Evolutionary conservation across 2,888 invertebrate genomes (phyloP).

Genomic region (Invenusta paracnida): DNA sequence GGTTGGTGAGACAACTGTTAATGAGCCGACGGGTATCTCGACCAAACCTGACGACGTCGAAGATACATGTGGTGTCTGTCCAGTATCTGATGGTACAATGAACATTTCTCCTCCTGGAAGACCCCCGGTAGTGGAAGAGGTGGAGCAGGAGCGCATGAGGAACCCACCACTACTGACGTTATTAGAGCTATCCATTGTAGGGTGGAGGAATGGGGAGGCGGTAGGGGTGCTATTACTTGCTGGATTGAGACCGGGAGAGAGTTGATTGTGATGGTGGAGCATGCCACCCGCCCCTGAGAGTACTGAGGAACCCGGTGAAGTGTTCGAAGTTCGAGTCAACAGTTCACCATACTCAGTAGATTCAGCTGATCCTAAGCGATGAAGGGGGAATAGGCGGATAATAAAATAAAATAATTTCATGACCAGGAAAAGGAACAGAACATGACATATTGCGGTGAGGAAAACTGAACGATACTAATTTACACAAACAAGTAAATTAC

Average conservation of each 20-base stretch:
- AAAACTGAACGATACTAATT: too few species aligned
- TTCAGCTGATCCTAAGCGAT: neutral
- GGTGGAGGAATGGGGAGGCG: neutral
- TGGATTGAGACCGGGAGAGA: neutral
- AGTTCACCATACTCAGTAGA: neutral
- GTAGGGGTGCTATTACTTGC: neutral
- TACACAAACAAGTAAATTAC: too few species aligned
- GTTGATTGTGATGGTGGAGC: neutral
- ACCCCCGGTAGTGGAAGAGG: neutral
- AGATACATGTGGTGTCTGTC: too few species aligned
- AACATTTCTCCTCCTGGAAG: too few species aligned
- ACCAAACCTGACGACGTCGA: neutral
- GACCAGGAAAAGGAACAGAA: too few species aligned
- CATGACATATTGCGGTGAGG: too few species aligned
- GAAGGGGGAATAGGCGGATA: neutral
- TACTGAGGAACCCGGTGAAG: neutral
- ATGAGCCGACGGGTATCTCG: neutral
- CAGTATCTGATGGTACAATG: too few species aligned
- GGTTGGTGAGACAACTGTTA: neutral
- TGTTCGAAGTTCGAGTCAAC: neutral
- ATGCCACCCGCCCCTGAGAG: neutral
- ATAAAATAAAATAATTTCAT: neutral
- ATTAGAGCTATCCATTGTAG: neutral
- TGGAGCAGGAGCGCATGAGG: neutral
- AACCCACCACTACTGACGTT: neutral